Base-by-base conservation (phyloP, 2,113 vertebrate genomes). In the Zeus faber region DNA sequence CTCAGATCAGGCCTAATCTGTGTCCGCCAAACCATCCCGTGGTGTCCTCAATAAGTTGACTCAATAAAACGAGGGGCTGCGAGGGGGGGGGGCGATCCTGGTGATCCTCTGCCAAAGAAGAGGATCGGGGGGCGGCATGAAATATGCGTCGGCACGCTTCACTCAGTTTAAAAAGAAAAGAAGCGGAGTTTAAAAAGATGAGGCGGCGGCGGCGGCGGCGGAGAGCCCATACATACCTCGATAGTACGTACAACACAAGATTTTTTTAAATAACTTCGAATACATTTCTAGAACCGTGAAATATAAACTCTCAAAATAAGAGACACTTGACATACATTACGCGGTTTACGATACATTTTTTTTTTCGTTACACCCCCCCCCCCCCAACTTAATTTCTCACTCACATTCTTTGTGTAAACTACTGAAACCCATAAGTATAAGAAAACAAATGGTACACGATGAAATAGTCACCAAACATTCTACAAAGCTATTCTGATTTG, bases 291-390 rank as follows among this genome's bases (percentile, higher is more conserved):
- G 35, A 83, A 80, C 67, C 67, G 56, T 80, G 74, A 71, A n/a
- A 76, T 79, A 80, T 77, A 79, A 82, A 83, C 68, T 80, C 65
- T 81, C 67, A 80, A 77, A 81, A 58, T 78, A 78, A 83, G 72
- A 80, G 76, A 88, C 76, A 83, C 79, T 81, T 82, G 72, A 87
- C 83, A 68, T 76, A 83, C 83, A 63, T 74, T 72, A 87, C 79
- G 85, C 62, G 62, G 62, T 75, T 61, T 67, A 85, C 83, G 81
- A 84, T 69, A 86, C 70, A 65, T 58, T 58, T 48, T 57, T 66
- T 41, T 53, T 49, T n/a, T n/a, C n/a, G n/a, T n/a, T 8, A 11
- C 11, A 1, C 10, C 7, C 7, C 7, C 7, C 11, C 2, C 2
- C 33, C 11, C 33, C n/a, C 33, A 35, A n/a, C 37, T 35, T 46